Evolutionary conservation across 1,140 invertebrate species (phyloP), one percentile per base, ranked within the genome.

Genomic region (Aphelinus certus): DNA sequence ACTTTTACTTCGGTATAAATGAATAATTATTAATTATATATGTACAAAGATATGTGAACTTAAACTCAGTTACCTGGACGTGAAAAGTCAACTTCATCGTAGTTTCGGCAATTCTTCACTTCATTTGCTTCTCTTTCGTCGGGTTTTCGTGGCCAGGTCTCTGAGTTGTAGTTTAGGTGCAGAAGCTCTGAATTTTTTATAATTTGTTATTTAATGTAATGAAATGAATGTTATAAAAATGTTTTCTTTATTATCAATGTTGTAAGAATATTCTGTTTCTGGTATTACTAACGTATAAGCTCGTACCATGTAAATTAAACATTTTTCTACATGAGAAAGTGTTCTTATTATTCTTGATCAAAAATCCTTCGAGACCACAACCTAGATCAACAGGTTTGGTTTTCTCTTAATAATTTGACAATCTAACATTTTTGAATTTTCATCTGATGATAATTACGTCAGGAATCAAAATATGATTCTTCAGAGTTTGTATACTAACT

Each of bases 191-290:
- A 76, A 77, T 81, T 85, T 86, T 87, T 87, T 85, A 88, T 87
- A 84, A 87, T 88, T 88, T 88, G 86, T 87, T 88, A 88, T 88
- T 85, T 86, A 87, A 87, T 88, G 79, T 84, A 86, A 84, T 81
- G 79, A 80, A 86, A 84, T 81, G 79, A 80, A 84, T 88, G 83
- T 86, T 86, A 86, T 80, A 71, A 82, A 83, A 80, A 81, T 86
- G 81, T 86, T 87, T 81, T 84, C 79, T 81, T 81, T 83, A 85
- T 85, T 83, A 82, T 77, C 78, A 80, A 83, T 80, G 81, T 84
- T 87, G 80, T 86, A 86, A 82, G 79, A 83, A 82, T 81, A 86
- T 86, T 86, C 77, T 81, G 82, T 87, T 87, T 82, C 81, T 82
- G 81, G 82, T 86, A 86, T 86, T 85, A 87, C 80, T 86, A 86